phyloP scores from a whole-genome alignment of 2,797 vertebrate genomes.

The Martes flavigula region DNA sequence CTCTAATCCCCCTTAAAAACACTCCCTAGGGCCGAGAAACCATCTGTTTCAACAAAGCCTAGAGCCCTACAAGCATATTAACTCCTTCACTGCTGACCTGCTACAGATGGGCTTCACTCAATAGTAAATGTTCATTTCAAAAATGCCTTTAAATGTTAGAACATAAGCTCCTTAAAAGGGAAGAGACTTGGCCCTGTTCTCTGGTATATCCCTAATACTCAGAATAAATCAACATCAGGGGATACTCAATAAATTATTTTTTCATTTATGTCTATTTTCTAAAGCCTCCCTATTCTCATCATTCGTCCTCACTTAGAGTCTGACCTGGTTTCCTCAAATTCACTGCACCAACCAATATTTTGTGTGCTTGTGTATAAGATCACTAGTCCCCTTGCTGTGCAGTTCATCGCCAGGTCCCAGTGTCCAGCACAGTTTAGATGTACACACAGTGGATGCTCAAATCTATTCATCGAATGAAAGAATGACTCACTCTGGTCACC shows the following conservation, averaged over 20 bases:
- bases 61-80: conserved; percentile 48
- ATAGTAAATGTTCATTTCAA: background rate
- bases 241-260: background rate
- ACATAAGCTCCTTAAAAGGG: background rate
- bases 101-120: background rate
- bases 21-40: conserved; percentile 35
- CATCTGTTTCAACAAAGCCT: conserved; percentile 64
- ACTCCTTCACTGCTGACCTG: conserved; percentile 61
- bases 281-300: conserved; percentile 21
- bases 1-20: conserved; percentile 68
- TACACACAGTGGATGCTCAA: background rate
- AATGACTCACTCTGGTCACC: background rate
- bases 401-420: background rate
- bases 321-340: conserved; percentile 23
- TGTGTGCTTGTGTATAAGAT: background rate
- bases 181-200: background rate
- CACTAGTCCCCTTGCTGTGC: background rate
- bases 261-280: conserved; percentile 24
- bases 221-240: conserved; percentile 14
- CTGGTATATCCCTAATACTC: background rate
- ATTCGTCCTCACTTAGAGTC: conserved; percentile 21
- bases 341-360: background rate
- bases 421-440: background rate
- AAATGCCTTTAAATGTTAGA: conserved; percentile 16
- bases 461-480: background rate